These are phyloP conservation scores for Atrichornis clamosus DNA, from an alignment of 2,113 vertebrate species.

Conservation along the genomic window DNA sequence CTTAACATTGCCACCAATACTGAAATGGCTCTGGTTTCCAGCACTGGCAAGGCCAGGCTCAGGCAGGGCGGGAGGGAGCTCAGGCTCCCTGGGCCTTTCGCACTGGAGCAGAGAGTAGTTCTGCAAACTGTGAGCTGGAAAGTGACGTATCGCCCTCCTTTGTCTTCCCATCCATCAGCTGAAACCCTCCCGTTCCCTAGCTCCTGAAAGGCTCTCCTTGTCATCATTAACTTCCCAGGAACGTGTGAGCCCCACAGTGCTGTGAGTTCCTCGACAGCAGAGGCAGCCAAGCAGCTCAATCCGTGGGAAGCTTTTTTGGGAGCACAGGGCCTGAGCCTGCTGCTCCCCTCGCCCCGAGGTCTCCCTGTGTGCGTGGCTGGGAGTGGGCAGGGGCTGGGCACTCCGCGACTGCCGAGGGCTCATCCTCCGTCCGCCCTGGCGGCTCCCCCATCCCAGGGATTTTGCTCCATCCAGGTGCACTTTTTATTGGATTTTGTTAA, in stretches of 20 bases:
- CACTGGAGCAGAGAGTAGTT: background rate
- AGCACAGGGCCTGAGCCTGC: accelerated
- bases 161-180: background rate
- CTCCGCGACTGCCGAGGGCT: accelerated
- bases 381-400: background rate
- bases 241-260: accelerated
- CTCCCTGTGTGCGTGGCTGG: no score
- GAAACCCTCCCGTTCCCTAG: background rate
- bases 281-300: background rate
- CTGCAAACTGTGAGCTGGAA: background rate
- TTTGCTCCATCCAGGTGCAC: background rate
- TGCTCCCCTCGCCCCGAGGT: accelerated
- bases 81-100: background rate
- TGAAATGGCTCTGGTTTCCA: background rate
- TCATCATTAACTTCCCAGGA: background rate
- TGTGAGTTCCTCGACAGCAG: background rate
- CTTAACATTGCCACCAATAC: background rate
- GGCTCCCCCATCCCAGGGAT: accelerated
- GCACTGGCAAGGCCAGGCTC: background rate
- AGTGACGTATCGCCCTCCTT: background rate
- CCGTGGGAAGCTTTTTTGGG: background rate
- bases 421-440: accelerated
- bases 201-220: background rate
- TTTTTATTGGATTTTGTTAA: conserved; percentile 1
- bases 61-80: background rate